phyloP scores from a whole-genome alignment of 92 coral and sea anemone genomes.

The Porites cylindrica region DNA sequence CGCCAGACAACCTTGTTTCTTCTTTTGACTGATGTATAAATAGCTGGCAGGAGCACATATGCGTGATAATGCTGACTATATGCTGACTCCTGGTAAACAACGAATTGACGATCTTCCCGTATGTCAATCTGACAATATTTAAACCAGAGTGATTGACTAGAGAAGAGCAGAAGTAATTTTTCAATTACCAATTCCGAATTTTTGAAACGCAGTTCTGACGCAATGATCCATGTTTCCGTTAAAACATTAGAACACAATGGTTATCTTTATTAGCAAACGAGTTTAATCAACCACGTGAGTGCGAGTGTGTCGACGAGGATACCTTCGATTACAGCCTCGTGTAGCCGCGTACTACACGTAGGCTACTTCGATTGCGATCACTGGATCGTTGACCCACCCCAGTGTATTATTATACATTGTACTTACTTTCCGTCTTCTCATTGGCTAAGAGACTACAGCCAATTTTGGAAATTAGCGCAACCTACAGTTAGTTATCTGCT shows the following conservation, averaged over 20 bases:
- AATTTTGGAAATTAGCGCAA: too few relatives aligned
- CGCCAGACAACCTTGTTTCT: neutral
- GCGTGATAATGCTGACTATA: neutral
- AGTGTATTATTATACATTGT: too few relatives aligned
- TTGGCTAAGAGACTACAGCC: too few relatives aligned
- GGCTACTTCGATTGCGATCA: too few relatives aligned
- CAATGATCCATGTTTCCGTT: slow-evolving; percentile 7
- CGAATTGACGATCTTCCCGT: neutral
- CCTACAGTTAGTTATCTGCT: too few relatives aligned
- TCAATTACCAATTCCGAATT: neutral
- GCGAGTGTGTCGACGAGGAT: too few relatives aligned
- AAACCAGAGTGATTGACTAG: neutral
- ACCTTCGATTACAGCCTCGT: too few relatives aligned
- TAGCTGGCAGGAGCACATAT: neutral
- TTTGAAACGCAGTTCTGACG: neutral
- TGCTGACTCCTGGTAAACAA: neutral
- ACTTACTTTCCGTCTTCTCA: too few relatives aligned
- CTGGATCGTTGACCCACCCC: too few relatives aligned
- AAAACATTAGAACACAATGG: neutral
- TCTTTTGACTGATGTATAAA: neutral
- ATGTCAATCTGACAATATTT: neutral
- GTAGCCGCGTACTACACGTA: too few relatives aligned
- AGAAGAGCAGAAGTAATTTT: neutral
- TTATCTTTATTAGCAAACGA: neutral
- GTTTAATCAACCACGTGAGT: neutral